Evolutionary conservation across 2,113 vertebrate genomes (phyloP), one percentile per base, ranked within the genome.

Genomic region (Rhagologus leucostigma): DNA sequence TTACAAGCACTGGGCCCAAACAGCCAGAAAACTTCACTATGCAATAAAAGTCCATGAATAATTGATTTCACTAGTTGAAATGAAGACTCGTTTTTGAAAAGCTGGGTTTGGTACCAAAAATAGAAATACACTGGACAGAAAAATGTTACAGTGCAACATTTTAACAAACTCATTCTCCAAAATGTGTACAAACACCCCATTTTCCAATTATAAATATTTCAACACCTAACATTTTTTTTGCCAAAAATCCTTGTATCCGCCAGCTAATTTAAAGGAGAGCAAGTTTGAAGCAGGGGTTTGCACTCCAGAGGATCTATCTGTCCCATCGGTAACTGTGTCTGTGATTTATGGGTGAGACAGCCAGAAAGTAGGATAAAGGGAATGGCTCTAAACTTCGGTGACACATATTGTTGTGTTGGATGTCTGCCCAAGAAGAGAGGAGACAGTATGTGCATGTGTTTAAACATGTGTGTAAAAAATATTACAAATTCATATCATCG

Each of bases 21-120:
- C 60, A 89, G 91, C 84, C 62, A 92, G 91, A 52, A 52, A 84
- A 92, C 95, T 84, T 95, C 56, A 49, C 47, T 77, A 14, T 52
- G 86, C 80, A 86, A 90, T 92, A 78, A 90, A 96, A 87, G 47
- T 3, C 42, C 27, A 95, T 95, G 93, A 95, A 96, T 93, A 87
- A 95, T 96, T 89, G 26, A 95, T 90, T 84, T 78, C 60, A 49
- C 42, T 81, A 84, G 89, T 52, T 95, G 68, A 90, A 92, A 86
- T 63, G 47, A 84, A 93, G 76, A 64, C 2, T 70, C 1, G 0
- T 13, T 74, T 90, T 55, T 81, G 68, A 89, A 95, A 92, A 90
- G 35, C 41, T 83, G 63, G 7, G 29, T 90, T 91, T 49, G 32
- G 67, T 94, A 88, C 24, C 57, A 59, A 84, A 88, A 77, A 69